Evolutionary conservation across 2,113 vertebrate genomes (phyloP), one percentile per base, ranked within the genome.

Genomic region (Callospermophilus lateralis): DNA sequence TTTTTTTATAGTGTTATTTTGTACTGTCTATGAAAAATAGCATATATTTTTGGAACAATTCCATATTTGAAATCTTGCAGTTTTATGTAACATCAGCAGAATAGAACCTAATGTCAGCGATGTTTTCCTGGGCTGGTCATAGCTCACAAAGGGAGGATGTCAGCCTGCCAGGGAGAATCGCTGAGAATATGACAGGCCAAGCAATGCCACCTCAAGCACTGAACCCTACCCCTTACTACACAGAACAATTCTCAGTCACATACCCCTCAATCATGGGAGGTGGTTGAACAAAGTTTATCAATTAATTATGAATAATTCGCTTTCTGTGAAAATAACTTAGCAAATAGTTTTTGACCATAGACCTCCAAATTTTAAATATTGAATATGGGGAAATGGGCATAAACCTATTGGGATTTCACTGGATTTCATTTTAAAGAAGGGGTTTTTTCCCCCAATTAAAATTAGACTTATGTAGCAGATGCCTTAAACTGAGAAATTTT

Each of bases 11-110:
- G 72, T 77, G 78, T 61, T 74, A 68, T 45, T 92, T 89, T 94
- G 79, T 76, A 28, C 61, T 73, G 32, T 76, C 70, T 80, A 42
- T 78, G 84, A 96, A 94, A 97, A 97, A 92, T 45, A 84, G 73
- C 26, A 72, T 26, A 19, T 6, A 61, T 80, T 96, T 95, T 86
- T 92, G 61, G 65, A 92, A 6, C 26, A 84, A 87, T 15, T 45
- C 84, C 87, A 92, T 17, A 2, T 86, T 74, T 96, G 39, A 96
- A 97, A 95, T 90, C 81, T 67, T 93, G 39, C 53, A 78, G 45
- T 86, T 94, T 96, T 97, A 70, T 84, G 79, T 95, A 84, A 80
- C 61, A 85, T 97, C 93, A 94, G 95, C 94, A 96, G 61, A 97
- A 94, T 12, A 92, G 13, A 87, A 34, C 8, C 28, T 90, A 67